A percentile compares a stretch with the other conserved stretches of the same genome.
These are phyloP conservation scores for Pipistrellus pygmaeus DNA, from an alignment of 2,797 vertebrate genomes.

Conservation along the genomic window DNA sequence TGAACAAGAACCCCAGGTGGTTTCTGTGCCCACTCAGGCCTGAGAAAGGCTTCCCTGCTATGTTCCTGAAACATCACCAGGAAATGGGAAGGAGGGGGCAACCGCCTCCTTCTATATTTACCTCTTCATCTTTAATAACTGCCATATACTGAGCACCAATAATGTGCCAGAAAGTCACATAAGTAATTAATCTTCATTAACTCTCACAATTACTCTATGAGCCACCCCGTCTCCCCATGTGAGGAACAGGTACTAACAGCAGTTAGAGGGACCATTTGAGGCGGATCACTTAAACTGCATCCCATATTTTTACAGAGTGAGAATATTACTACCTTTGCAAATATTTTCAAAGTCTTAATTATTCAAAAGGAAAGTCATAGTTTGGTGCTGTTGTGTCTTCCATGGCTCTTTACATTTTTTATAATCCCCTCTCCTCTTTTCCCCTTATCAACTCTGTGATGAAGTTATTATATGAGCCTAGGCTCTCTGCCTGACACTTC, in stretches of 20 bases:
- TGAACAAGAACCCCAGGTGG: neutral
- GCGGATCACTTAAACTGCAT: neutral
- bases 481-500: neutral
- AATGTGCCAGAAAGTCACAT: neutral
- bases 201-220: conserved; percentile 3
- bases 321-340: neutral
- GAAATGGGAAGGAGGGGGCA: neutral
- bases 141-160: neutral
- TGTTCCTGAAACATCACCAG: neutral
- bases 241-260: neutral
- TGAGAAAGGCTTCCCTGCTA: neutral
- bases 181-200: conserved; percentile 42
- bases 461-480: neutral
- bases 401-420: neutral
- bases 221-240: neutral
- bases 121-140: neutral
- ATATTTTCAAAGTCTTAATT: conserved; percentile 26
- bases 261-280: neutral
- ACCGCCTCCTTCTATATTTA: neutral
- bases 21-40: neutral
- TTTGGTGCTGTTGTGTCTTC: neutral
- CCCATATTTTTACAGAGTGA: neutral
- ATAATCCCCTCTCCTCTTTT: neutral
- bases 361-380: conserved; percentile 23
- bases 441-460: neutral